Evolutionary conservation across 92 coral and sea anemone species (phyloP), one percentile per base, ranked within the genome.

Genomic region (Hydrozoanthus gracilis): DNA sequence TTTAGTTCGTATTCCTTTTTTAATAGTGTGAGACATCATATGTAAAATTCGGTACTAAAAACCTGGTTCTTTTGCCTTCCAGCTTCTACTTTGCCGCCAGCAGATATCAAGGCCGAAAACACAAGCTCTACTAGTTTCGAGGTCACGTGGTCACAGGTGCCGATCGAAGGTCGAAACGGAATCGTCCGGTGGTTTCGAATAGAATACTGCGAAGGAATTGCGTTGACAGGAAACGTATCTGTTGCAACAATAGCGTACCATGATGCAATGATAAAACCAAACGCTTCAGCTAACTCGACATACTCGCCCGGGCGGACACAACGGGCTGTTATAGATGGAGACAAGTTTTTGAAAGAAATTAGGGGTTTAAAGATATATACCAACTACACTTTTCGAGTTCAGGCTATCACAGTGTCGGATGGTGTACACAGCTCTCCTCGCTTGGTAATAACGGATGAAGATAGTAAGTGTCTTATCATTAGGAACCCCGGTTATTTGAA

Each of bases 311-410:
- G 79, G 11, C 61, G 39, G 39, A 27, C 39, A 15, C 61, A 58
- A 48, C 79, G 61, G 51, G 54, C 79, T 4, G 5, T 74, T 27
- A 27, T 27, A 50, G 79, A 7, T 7, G 61, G 51, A 17, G 79
- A 74, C 6, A 74, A 3, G 54, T 92, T 67, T 71, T 55, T 55
- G 60, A 65, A 76, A 58, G 82, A 87, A 17, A 58, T 92, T 70
- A 79, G 89, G 3, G 91, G 89, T 1, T 73, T 92, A n/a, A 51
- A 82, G 65, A 87, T 92, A 8, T 92, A 90, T 89, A 89, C 91
- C 4, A 85, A 90, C 60, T 92, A 92, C 72, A 76, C 88, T 0
- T 77, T 87, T 44, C 83, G 45, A 14, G 79, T 92, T 5, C 87
- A 90, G 8, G 93, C 86, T 4, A 51, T 49, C 11, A 92, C 95